A percentile compares a stretch with the other conserved stretches of the same genome.
These are phyloP conservation scores for Dascyllus trimaculatus DNA, from an alignment of 2,113 vertebrate genomes.

Conservation along the genomic window DNA sequence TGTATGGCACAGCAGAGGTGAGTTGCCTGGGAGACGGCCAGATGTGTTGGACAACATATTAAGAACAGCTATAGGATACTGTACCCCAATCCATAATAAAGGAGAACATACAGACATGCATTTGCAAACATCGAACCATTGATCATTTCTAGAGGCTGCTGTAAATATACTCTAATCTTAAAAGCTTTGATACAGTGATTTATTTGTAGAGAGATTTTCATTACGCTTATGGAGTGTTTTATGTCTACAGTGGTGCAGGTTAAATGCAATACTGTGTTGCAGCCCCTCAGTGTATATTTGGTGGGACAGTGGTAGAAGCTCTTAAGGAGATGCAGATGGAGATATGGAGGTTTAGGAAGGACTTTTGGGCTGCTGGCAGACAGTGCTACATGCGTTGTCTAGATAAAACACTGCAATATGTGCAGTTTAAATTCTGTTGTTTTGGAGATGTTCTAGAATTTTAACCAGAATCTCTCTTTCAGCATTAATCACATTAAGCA, in stretches of 20 bases:
- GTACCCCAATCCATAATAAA: background rate
- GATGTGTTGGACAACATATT: too few species aligned
- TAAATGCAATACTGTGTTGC: too few species aligned
- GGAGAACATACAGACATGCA: background rate
- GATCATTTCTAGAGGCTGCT: too few species aligned
- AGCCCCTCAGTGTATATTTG: too few species aligned
- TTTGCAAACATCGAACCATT: too few species aligned
- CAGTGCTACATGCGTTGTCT: background rate
- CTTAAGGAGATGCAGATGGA: background rate
- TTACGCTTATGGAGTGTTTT: too few species aligned
- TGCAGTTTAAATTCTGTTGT: background rate
- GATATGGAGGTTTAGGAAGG: background rate
- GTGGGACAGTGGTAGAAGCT: too few species aligned
- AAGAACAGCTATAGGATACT: background rate
- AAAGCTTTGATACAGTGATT: too few species aligned
- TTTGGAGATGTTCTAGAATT: background rate
- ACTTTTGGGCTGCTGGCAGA: background rate
- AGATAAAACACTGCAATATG: background rate
- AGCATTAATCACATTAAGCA: too few species aligned
- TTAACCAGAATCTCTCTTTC: background rate
- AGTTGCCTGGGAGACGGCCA: slow-evolving; percentile 6
- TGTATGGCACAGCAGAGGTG: background rate
- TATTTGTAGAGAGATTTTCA: too few species aligned
- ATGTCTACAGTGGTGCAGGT: too few species aligned
- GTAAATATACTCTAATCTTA: too few species aligned